phyloP scores from a whole-genome alignment of 1,140 invertebrate genomes.

The Diachasma alloeum region DNA sequence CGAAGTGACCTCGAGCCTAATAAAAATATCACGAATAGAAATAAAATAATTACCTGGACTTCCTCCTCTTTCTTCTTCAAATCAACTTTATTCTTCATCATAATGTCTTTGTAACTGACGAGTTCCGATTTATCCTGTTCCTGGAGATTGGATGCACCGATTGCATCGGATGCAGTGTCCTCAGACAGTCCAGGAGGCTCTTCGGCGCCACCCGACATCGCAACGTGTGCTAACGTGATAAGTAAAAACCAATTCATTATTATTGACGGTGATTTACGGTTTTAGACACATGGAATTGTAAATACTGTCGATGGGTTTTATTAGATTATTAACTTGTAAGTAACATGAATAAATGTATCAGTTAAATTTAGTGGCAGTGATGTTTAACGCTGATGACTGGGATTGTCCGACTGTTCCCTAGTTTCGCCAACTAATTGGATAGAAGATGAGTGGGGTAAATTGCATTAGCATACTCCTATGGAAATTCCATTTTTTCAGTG shows the following conservation, averaged over 20 bases:
- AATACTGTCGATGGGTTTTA: not conserved
- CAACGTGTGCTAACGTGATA: slow-evolving; percentile 56
- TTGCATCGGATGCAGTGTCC: slow-evolving; percentile 45
- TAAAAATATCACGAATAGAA: not conserved
- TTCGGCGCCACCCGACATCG: slow-evolving; percentile 54
- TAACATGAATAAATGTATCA: not conserved
- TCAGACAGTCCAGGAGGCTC: slow-evolving; percentile 50
- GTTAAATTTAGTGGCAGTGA: slow-evolving; percentile 8
- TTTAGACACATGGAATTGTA: not conserved
- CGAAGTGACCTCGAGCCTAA: not conserved
- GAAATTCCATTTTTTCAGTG: not conserved
- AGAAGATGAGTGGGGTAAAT: slow-evolving; percentile 9
- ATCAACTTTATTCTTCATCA: slow-evolving; percentile 55
- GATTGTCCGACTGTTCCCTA: not conserved
- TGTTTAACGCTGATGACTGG: not conserved
- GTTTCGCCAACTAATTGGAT: slow-evolving; percentile 1
- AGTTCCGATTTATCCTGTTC: slow-evolving; percentile 54
- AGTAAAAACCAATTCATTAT: slow-evolving; percentile 56
- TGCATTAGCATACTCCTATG: not conserved
- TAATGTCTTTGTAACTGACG: slow-evolving; percentile 57
- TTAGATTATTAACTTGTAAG: not conserved
- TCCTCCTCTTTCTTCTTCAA: slow-evolving; percentile 59
- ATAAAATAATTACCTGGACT: slow-evolving; percentile 51
- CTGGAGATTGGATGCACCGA: slow-evolving; percentile 39
- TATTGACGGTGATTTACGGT: not conserved